phyloP scores from a whole-genome alignment of 1,140 invertebrate genomes.

The Steinernema feltiae region DNA sequence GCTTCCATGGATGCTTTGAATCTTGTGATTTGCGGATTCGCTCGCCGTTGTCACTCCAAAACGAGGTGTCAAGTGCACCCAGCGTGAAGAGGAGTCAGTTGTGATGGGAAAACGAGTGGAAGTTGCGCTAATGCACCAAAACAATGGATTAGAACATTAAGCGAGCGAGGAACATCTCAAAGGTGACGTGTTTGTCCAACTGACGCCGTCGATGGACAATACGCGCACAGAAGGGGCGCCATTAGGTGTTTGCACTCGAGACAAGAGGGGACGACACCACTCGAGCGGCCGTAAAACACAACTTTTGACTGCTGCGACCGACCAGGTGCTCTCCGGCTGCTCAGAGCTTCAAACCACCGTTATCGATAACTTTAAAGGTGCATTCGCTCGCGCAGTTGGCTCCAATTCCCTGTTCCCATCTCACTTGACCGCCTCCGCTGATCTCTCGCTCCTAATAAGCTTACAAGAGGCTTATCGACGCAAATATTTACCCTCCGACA shows the following conservation, averaged over 20 bases:
- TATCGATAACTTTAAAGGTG: too few relatives aligned
- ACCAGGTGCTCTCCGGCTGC: too few relatives aligned
- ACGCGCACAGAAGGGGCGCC: background rate
- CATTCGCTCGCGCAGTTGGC: too few relatives aligned
- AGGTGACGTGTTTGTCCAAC: background rate
- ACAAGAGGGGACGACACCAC: background rate
- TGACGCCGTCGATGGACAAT: background rate
- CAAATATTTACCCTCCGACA: background rate
- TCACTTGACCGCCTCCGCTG: background rate
- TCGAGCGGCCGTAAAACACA: background rate
- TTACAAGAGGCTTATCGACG: background rate
- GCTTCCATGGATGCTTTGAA: too few relatives aligned
- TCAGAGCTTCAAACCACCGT: too few relatives aligned
- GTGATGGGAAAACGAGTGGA: background rate
- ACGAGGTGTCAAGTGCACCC: background rate
- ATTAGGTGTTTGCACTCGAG: background rate
- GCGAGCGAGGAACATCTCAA: background rate
- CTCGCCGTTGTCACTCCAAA: too few relatives aligned
- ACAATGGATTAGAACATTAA: slow-evolving; percentile 4
- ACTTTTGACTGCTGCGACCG: too few relatives aligned
- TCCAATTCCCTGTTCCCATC: background rate
- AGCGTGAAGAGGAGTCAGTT: background rate
- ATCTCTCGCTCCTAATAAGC: background rate
- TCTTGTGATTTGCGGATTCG: too few relatives aligned
- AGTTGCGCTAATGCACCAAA: slow-evolving; percentile 9